phyloP scores from a whole-genome alignment of 2,888 invertebrate genomes.

The Andrena camellia region DNA sequence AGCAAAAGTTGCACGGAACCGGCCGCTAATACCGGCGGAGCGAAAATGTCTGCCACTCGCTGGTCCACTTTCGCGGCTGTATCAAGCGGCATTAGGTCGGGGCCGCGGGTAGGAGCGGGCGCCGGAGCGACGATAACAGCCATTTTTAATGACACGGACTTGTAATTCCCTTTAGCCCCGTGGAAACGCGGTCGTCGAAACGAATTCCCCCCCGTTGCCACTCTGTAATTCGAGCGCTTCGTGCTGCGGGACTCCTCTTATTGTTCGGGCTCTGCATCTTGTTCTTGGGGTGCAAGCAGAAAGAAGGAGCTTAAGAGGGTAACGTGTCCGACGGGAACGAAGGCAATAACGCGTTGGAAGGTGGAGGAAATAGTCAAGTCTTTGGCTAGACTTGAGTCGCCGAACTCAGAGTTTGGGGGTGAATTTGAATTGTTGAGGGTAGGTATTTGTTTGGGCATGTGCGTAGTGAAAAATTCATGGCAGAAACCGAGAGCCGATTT shows the following conservation, averaged over 20 bases:
- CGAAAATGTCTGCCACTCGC: conserved; percentile 28
- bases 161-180: conserved; percentile 48
- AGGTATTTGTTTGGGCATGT: too few relatives aligned
- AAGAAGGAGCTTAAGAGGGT: too few relatives aligned
- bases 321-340: too few relatives aligned
- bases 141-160: conserved; percentile 63
- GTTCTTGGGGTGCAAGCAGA: neutral
- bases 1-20: conserved; percentile 4
- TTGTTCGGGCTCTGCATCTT: neutral
- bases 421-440: too few relatives aligned
- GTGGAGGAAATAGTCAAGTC: neutral
- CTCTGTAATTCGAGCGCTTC: conserved; percentile 29
- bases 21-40: conserved; percentile 21
- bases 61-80: conserved; percentile 35
- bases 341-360: neutral
- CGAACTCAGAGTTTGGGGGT: too few relatives aligned
- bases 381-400: neutral
- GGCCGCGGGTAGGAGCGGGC: conserved; percentile 6
- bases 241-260: neutral
- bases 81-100: conserved; percentile 50
- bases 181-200: conserved; percentile 23
- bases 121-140: conserved; percentile 53
- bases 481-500: too few relatives aligned
- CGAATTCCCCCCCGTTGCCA: conserved; percentile 29
- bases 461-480: too few relatives aligned